These are phyloP conservation scores for Petrocephalus sullivani DNA, from an alignment of 2,797 vertebrate species.

Conservation along the genomic window DNA sequence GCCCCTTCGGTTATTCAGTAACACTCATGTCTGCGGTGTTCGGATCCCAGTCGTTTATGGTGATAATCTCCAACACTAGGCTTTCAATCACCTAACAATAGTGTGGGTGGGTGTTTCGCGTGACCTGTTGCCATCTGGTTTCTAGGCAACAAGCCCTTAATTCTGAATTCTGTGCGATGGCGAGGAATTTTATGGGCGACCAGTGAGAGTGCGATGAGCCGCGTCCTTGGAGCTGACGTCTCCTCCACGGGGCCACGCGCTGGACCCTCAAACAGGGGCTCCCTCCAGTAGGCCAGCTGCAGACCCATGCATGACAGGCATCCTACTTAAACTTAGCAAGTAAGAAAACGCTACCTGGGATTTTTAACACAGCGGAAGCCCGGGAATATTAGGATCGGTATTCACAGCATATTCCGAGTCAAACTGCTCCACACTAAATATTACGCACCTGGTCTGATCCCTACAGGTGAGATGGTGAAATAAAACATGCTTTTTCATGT, in stretches of 20 bases:
- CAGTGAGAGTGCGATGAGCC: background rate
- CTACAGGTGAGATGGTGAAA: background rate
- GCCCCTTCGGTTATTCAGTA: background rate
- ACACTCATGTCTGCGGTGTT: background rate
- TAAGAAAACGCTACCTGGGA: background rate
- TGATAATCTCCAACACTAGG: background rate
- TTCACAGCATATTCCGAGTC: background rate
- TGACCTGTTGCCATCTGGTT: background rate
- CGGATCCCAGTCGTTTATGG: background rate
- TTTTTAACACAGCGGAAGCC: background rate
- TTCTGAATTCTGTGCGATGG: background rate
- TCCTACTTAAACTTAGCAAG: background rate
- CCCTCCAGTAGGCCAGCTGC: background rate
- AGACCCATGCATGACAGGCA: background rate
- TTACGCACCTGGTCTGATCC: background rate
- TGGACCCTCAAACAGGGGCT: background rate
- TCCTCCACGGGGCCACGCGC: background rate
- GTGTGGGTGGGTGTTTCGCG: background rate
- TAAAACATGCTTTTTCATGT: background rate
- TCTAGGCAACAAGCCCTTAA: constrained; percentile 1
- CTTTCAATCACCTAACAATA: background rate
- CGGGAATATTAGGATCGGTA: background rate
- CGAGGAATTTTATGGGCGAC: background rate
- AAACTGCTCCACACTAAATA: background rate
- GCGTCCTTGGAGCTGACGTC: background rate